Percentiles rank a stretch among this genome's conserved stretches.
phyloP scores from a whole-genome alignment of 2,113 vertebrate genomes.

The Taurulus bubalis region DNA sequence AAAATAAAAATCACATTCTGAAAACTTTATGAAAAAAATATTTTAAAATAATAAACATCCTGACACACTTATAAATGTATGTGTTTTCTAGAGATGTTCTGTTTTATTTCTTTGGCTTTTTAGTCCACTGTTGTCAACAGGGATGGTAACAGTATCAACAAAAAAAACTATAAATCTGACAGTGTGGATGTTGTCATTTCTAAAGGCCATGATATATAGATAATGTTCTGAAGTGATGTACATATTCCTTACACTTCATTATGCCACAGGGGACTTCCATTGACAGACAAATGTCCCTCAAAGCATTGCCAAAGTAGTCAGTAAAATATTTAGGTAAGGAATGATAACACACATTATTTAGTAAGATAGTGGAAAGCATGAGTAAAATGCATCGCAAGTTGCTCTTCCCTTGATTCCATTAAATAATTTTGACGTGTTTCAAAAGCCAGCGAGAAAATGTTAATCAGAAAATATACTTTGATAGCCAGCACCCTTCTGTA shows the following conservation, averaged over 20 bases:
- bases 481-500: slow-evolving; percentile 5
- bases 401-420: slow-evolving; percentile 8
- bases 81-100: slow-evolving; percentile 19
- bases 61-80: slow-evolving; percentile 7
- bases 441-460: background rate
- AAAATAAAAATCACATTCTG: slow-evolving; percentile 49
- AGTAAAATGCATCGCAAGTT: background rate
- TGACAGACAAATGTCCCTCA: background rate
- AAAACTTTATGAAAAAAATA: slow-evolving; percentile 22
- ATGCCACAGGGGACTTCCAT: background rate
- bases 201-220: slow-evolving; percentile 34
- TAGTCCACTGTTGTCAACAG: slow-evolving; percentile 41
- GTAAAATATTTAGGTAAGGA: background rate
- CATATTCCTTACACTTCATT: slow-evolving; percentile 1
- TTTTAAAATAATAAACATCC: slow-evolving; percentile 23
- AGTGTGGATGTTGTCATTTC: slow-evolving; percentile 19
- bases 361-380: background rate
- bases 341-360: background rate
- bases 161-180: slow-evolving; percentile 25
- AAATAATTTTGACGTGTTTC: background rate
- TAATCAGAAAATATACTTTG: background rate
- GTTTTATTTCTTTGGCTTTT: slow-evolving; percentile 64
- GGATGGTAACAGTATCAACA: slow-evolving; percentile 26
- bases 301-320: background rate
- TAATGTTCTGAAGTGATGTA: slow-evolving; percentile 7